Conservation (phyloP, 2,797 vertebrate species). For the Clarias laeviceps region DNA sequence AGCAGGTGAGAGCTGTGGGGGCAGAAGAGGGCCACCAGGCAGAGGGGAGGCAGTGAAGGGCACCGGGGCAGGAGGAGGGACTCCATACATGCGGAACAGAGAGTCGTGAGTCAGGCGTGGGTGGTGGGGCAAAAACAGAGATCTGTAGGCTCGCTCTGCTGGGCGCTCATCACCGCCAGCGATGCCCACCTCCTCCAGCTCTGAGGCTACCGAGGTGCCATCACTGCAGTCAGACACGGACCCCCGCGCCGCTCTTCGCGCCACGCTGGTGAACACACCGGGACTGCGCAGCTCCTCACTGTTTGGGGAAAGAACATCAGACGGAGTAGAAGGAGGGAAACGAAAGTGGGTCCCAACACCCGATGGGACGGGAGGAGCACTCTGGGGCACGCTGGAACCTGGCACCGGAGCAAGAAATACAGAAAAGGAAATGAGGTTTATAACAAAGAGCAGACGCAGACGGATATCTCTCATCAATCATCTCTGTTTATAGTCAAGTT, state of each 20-base stretch:
- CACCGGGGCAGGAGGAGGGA: constrained; percentile 68
- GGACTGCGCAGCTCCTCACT: constrained; percentile 81
- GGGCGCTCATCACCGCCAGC: constrained; percentile 70
- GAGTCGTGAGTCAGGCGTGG: constrained; percentile 83
- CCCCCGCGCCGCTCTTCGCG: constrained; percentile 84
- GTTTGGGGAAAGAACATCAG: constrained; percentile 85
- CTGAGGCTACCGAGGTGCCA: constrained; percentile 86
- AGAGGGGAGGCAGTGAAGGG: constrained; percentile 83
- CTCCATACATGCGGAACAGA: constrained; percentile 83
- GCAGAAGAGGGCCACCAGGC: constrained; percentile 75
- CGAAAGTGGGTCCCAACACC: constrained; percentile 83
- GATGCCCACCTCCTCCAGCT: constrained; percentile 82
- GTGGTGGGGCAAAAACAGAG: constrained; percentile 63
- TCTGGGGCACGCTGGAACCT: constrained; percentile 88
- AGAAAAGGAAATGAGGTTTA: background rate
- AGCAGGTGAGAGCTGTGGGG: constrained; percentile 83
- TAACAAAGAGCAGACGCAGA: background rate
- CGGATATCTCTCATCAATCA: too few species aligned
- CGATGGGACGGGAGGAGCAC: constrained; percentile 85
- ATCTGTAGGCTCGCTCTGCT: constrained; percentile 68
- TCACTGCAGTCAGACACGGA: constrained; percentile 93
- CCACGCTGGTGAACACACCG: constrained; percentile 82
- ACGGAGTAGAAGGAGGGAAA: constrained; percentile 87
- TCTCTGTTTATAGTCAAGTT: background rate
- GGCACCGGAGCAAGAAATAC: background rate